A percentile compares a stretch with the other conserved stretches of the same genome.
Conservation (phyloP, 2,888 invertebrate species). For the Argynnis bischoffii region DNA sequence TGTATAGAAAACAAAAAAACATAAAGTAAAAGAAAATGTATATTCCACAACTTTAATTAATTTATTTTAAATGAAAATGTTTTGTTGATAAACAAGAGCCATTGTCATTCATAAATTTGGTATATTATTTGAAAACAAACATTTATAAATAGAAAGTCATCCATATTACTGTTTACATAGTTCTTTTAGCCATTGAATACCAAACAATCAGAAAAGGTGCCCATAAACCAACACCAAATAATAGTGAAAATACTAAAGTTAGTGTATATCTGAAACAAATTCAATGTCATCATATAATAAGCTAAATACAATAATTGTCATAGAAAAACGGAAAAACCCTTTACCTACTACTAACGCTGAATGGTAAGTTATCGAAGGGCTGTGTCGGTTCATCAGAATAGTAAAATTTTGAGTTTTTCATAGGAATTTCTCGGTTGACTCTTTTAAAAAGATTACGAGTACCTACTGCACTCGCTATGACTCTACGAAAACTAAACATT, state of each 20-base stretch:
- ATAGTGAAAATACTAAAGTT: conserved; percentile 55
- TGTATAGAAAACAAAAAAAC: too few species aligned
- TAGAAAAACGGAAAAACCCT: not conserved
- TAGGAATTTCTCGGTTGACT: not conserved
- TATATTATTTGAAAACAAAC: too few species aligned
- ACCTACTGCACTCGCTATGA: conserved; percentile 4
- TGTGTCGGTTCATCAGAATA: conserved; percentile 53
- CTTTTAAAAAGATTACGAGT: not conserved
- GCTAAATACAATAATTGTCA: not conserved
- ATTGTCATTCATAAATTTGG: too few species aligned
- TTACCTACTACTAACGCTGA: conserved; percentile 59
- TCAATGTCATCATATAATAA: not conserved
- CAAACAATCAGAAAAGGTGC: conserved; percentile 64
- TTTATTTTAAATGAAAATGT: too few species aligned
- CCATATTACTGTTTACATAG: conserved; percentile 46
- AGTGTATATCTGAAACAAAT: conserved; percentile 56
- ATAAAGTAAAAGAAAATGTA: too few species aligned
- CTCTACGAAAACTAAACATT: conserved; percentile 9
- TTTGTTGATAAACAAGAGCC: too few species aligned
- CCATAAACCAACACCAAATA: conserved; percentile 65
- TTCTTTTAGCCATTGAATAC: conserved; percentile 70
- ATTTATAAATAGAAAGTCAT: not conserved
- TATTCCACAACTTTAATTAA: too few species aligned
- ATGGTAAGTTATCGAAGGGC: conserved; percentile 69
- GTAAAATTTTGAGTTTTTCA: conserved; percentile 31